Evolutionary conservation across 2,888 invertebrate species (phyloP), one percentile per base, ranked within the genome.

Genomic region (Yponomeuta evonymella): DNA sequence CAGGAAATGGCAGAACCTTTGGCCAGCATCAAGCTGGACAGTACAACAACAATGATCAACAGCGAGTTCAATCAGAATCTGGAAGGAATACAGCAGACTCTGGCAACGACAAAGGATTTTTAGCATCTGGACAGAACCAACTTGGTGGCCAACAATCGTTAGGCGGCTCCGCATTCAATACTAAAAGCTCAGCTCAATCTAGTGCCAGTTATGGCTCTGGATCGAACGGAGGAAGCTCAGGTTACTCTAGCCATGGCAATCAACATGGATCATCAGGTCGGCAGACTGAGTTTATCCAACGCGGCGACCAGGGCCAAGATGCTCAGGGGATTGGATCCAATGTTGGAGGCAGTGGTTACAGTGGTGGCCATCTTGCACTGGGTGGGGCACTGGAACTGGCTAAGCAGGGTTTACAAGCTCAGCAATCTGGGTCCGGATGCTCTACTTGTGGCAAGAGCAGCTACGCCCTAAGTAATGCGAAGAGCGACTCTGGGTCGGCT

Each of bases 391-490:
- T 88, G 43, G 76, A 81, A 5, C 76, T 90, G 9, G 88, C 89
- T 9, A 78, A 81, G 2, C 85, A 89, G 73, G 87, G 89, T 1
- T 74, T 87, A 2, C 81, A 86, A 63, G 75, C 83, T 15, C 72
- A 77, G 48, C 74, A 77, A n/a, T 73, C 75, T 4, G 75, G 78
- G 4, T 36, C 77, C 6, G 84, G 82, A 5, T 90, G 90, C 73
- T 83, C 81, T 51, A 84, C 88, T 36, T 92, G 91, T 51, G 83
- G 85, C 12, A 89, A 86, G 72, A 83, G 84, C 72, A 82, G 80
- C 74, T 89, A 85, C 64, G 90, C 92, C 10, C 77, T 88, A 11
- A 91, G 91, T 73, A 91, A 91, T 63, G 91, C 91, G n/a, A 88
- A 84, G 75, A 90, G 89, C 73, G 77, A 81, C 70, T 83, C 77